Evolutionary conservation across 2,888 invertebrate genomes (phyloP), one percentile per base, ranked within the genome.

Genomic region (Scaptomyza parva): DNA sequence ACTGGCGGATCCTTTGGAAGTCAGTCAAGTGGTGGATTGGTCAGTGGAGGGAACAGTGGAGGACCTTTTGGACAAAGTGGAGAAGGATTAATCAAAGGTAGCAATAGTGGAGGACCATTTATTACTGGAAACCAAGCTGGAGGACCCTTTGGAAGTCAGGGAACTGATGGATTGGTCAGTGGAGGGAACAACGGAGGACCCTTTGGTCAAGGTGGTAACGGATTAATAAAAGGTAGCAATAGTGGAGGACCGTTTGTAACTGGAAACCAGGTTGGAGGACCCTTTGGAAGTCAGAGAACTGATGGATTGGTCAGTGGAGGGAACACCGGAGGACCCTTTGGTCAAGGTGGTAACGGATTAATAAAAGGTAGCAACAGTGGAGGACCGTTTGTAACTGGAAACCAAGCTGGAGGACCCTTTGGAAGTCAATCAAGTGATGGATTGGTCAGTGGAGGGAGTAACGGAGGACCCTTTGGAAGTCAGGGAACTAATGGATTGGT

Each of bases 361-460:
- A 54, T 55, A 5, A 26, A 12, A 0, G 44, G 54, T 0, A 53
- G 54, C 9, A 37, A 37, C 4, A 60, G 17, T 39, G 59, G 44
- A 22, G 59, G 59, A 4, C 59, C 6, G 18, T 4, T 33, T 59
- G 44, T 24, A 5, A 40, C 1, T 37, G 28, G 28, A 0, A 9
- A 9, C 1, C n/a, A n/a, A 37, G 2, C n/a, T 8, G 41, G 33
- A 43, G 7, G 41, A 28, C 14, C 7, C 40, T 4, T 41, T 50
- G 33, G 33, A 3, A 39, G 3, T 28, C 33, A 33, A 11, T 6
- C 1, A 17, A 37, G 39, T 2, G 39, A 39, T 2, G 18, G 11
- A 11, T 9, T 39, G 9, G 11, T 50, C n/a, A 9, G 0, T 12
- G 57, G 41, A n/a, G 5, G 40, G 2, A 33, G 20, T 4, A n/a